Evolutionary conservation across 2,113 vertebrate species (phyloP), one percentile per base, ranked within the genome.

Genomic region (Macheiramphus alcinus): DNA sequence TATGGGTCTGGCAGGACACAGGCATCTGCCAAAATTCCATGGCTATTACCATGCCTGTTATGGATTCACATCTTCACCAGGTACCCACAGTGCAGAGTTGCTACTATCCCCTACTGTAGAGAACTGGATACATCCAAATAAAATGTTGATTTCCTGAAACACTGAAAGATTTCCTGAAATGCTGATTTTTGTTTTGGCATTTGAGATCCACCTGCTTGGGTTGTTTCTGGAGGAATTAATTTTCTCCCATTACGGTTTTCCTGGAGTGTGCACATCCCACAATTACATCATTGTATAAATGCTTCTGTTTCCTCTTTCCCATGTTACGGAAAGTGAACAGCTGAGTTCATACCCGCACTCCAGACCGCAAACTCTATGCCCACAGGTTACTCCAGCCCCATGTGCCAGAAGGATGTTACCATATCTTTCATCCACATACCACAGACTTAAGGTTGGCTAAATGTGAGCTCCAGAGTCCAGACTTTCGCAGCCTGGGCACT

Each of bases 231-330:
- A 45, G 36, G 47, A 62, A 72, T 67, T 72, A 43, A 20, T 56
- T 47, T 76, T 76, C 74, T 86, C 40, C 62, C 16, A 20, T 50
- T 40, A 32, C 1, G 9, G 9, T 88, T 92, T 85, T 75, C 31
- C 62, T 25, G 6, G 32, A 26, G 19, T 61, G 31, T 55, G 68
- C 16, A 31, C 62, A 75, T 48, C 52, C 72, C 32, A 67, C 52
- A 53, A 59, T 53, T 0, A 0, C 25, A 73, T 32, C 4, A 1
- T 12, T n/a, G 20, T 13, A 16, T 13, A 67, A 78, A 55, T 50
- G 47, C 40, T 82, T 61, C 58, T 45, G 20, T 36, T 62, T 66
- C 20, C 36, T 27, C 42, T 31, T 43, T 23, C 53, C 40, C 16
- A 2, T 2, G 16, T 52, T 52, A 47, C n/a, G 21, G 29, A 5